Base-by-base conservation (phyloP, 2,113 vertebrate species). In the Chascanopsetta lugubris region DNA sequence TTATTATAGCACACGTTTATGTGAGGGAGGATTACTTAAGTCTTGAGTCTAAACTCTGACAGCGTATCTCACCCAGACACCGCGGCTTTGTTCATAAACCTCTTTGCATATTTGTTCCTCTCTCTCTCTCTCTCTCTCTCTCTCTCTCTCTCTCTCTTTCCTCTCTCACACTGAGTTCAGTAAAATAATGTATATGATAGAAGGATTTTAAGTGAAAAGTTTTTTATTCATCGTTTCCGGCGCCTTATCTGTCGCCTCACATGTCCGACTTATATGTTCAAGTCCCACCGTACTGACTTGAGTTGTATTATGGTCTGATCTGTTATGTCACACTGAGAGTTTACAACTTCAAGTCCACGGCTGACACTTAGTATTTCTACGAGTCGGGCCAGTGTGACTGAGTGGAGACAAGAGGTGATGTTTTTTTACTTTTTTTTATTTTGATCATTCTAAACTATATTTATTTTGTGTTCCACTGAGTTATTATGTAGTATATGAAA, bases 21-120 rank as follows among this genome's bases (percentile, higher is more conserved):
- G 62, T 77, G 64, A 84, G 66, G 77, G 82, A 84, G 85, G 79
- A 85, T 87, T 85, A 85, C 63, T 68, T n/a, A n/a, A n/a, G n/a
- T n/a, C n/a, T 70, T 77, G 71, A 83, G 82, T 76, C 79, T 72
- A 50, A 83, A 81, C 67, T 72, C 64, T 61, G 59, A 47, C 75
- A 68, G 61, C 64, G 43, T 82, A 83, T 87, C 85, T 78, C 64
- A 51, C 42, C 32, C 68, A 80, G 75, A 88, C 77, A 77, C 80
- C 46, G n/a, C 69, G 29, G 82, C 70, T 77, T 70, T 69, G 46
- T 72, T 69, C 71, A 62, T 70, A 83, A 85, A 86, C 82, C 75
- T 79, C 81, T 88, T 84, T 85, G 69, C 66, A 75, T 70, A 75
- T 80, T 61, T 38, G n/a, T n/a, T n/a, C n/a, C n/a, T n/a, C n/a